Conservation (phyloP, 2,113 vertebrate species). For the Etheostoma spectabile region DNA sequence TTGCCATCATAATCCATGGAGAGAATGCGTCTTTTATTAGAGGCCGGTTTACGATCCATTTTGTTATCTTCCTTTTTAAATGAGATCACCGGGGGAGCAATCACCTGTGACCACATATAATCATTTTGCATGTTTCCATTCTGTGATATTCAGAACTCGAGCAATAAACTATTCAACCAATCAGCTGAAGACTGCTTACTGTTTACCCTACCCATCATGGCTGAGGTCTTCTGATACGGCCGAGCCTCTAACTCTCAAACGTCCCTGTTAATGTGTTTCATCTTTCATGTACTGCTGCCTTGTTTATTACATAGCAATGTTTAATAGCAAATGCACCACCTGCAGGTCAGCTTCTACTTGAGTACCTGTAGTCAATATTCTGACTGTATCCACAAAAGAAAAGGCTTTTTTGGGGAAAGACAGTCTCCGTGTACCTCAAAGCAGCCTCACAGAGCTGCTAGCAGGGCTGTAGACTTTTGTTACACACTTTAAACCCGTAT, state of each 20-base stretch:
- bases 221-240: not conserved
- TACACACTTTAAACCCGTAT: too few species aligned
- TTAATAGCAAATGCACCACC: not conserved
- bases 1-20: slow-evolving; percentile 23
- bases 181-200: slow-evolving; percentile 7
- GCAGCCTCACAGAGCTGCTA: not conserved
- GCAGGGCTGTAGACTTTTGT: not conserved
- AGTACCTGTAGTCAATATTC: not conserved
- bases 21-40: slow-evolving; percentile 46
- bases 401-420: not conserved
- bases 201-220: not conserved
- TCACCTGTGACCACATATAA: slow-evolving; percentile 58
- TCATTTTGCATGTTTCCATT: slow-evolving; percentile 45
- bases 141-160: slow-evolving; percentile 43
- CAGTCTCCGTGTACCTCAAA: not conserved
- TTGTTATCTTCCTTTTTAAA: slow-evolving; percentile 67
- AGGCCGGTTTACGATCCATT: slow-evolving; percentile 51
- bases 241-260: slow-evolving; percentile 4
- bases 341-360: not conserved
- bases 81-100: slow-evolving; percentile 56
- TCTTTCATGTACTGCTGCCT: not conserved
- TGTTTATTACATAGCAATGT: not conserved
- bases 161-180: slow-evolving; percentile 49
- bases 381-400: slow-evolving; percentile 8
- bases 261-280: slow-evolving; percentile 14